These are phyloP conservation scores for Platynereis dumerilii DNA, from an alignment of 2,888 invertebrate species.

Conservation along the genomic window DNA sequence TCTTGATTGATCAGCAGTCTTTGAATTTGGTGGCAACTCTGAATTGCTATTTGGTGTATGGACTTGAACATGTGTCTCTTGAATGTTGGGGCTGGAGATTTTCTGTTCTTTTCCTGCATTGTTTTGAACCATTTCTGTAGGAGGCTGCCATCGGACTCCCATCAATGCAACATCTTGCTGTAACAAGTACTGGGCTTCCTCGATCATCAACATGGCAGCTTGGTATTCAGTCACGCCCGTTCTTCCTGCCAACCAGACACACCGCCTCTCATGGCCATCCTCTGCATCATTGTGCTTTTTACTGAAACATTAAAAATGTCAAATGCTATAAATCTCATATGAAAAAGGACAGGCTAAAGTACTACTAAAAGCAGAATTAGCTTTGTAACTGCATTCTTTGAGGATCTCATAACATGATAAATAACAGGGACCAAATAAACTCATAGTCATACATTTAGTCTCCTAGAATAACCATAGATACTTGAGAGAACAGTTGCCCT, in stretches of 20 bases:
- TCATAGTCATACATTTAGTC: too few relatives aligned
- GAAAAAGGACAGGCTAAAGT: too few relatives aligned
- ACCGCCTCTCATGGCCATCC: slow-evolving; percentile 71
- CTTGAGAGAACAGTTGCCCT: too few relatives aligned
- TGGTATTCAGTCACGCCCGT: slow-evolving; percentile 79
- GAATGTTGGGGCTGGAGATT: background rate
- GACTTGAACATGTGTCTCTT: background rate
- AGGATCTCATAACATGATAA: too few relatives aligned
- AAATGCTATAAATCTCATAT: too few relatives aligned
- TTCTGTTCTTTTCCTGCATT: background rate
- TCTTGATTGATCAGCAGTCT: too few relatives aligned
- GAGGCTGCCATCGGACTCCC: slow-evolving; percentile 50
- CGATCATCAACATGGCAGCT: slow-evolving; percentile 79
- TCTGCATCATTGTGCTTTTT: slow-evolving; percentile 69
- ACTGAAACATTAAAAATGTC: slow-evolving; percentile 62
- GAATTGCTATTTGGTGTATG: too few relatives aligned
- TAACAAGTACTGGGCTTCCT: slow-evolving; percentile 77
- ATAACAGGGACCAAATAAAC: too few relatives aligned
- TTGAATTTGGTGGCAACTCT: too few relatives aligned
- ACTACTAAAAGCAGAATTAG: too few relatives aligned
- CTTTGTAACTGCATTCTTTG: too few relatives aligned
- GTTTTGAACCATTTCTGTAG: background rate
- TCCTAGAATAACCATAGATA: too few relatives aligned
- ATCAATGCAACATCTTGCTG: slow-evolving; percentile 63
- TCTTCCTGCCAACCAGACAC: slow-evolving; percentile 57